A percentile compares a stretch with the other conserved stretches of the same genome.
Conservation (phyloP, 1,140 invertebrate species). For the Phenacoccus solenopsis region DNA sequence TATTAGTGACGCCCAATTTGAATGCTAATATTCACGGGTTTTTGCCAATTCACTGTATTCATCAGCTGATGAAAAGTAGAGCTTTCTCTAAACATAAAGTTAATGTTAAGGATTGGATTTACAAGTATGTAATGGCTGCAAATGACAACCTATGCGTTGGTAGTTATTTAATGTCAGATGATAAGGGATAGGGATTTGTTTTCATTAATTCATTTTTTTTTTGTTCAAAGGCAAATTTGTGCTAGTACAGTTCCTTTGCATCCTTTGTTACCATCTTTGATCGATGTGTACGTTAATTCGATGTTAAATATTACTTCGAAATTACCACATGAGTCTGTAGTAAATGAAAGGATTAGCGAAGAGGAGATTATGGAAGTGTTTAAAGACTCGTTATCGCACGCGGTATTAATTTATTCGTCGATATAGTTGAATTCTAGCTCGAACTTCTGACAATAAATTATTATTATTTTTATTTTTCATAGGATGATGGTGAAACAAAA, state of each 20-base stretch:
- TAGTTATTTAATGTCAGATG: slow-evolving; percentile 2
- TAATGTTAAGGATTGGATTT: slow-evolving; percentile 31
- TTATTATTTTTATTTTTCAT: not conserved
- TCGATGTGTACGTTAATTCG: slow-evolving; percentile 92
- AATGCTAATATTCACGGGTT: slow-evolving; percentile 84
- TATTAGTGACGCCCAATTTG: slow-evolving; percentile 80
- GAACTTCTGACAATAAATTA: not conserved
- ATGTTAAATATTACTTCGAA: slow-evolving; percentile 68
- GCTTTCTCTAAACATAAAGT: slow-evolving; percentile 88
- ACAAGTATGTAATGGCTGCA: slow-evolving; percentile 23
- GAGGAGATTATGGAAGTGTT: slow-evolving; percentile 80
- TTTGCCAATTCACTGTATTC: slow-evolving; percentile 93
- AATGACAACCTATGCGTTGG: not conserved
- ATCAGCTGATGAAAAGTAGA: slow-evolving; percentile 85
- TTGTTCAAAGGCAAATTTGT: slow-evolving; percentile 81
- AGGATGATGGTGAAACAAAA: not conserved
- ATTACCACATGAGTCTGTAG: slow-evolving; percentile 36
- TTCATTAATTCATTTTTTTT: slow-evolving; percentile 21
- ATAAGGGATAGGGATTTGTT: too few species aligned
- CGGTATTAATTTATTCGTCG: slow-evolving; percentile 7
- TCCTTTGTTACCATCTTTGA: slow-evolving; percentile 80
- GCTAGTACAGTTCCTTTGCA: slow-evolving; percentile 74
- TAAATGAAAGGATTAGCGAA: slow-evolving; percentile 81
- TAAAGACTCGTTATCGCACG: slow-evolving; percentile 45
- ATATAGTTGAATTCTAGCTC: not conserved